phyloP scores from a whole-genome alignment of 2,113 vertebrate species.

The Mesoclemmys tuberculata region DNA sequence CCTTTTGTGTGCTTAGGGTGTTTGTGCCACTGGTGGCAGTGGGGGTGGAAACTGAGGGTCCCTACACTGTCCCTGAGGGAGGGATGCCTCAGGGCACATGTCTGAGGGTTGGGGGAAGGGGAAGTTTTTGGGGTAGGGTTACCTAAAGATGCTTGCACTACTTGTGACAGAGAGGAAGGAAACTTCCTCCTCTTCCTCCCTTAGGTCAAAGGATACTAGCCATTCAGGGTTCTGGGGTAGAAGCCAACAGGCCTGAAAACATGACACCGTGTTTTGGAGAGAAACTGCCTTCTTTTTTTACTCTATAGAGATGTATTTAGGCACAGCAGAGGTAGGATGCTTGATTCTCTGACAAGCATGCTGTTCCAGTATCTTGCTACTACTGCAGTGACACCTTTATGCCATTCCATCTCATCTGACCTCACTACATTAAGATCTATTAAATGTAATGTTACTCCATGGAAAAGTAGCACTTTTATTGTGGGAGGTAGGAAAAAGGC shows the following conservation, averaged over 20 bases:
- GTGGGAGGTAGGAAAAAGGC: too few species aligned
- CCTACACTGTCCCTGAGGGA: accelerated
- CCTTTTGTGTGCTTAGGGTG: background rate
- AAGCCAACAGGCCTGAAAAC: background rate
- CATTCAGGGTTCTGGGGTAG: background rate
- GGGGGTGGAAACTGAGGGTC: background rate
- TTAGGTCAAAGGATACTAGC: background rate
- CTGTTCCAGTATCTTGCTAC: too few species aligned
- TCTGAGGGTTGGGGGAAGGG: background rate
- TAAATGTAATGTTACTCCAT: too few species aligned
- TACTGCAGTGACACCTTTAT: too few species aligned
- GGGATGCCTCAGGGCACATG: background rate
- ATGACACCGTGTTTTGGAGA: background rate
- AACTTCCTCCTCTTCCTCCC: background rate
- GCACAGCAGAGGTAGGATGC: too few species aligned
- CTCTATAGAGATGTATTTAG: background rate
- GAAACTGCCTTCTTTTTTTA: background rate
- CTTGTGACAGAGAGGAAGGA: background rate
- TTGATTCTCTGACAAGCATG: too few species aligned
- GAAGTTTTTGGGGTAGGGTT: too few species aligned
- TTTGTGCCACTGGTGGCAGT: background rate
- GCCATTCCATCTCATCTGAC: too few species aligned
- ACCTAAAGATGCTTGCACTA: background rate
- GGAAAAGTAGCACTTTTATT: too few species aligned
- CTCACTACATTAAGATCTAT: too few species aligned